Evolutionary conservation across 2,888 invertebrate genomes (phyloP).

Genomic region (Deilephila porcellus): DNA sequence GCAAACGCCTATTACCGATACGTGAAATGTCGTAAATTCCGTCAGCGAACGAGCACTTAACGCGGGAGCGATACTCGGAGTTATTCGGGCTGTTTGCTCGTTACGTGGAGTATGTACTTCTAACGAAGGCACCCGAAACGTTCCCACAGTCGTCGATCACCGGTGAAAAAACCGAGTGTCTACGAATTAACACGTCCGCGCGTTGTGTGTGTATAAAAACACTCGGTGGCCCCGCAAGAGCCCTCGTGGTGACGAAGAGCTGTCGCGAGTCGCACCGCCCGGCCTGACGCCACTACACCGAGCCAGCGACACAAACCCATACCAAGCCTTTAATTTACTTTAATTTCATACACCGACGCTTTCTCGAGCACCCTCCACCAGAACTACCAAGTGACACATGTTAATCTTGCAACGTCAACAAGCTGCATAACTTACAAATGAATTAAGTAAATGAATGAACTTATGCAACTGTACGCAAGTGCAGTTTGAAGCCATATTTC

Average conservation of each 20-base stretch:
- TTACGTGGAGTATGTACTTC: slow-evolving; percentile 79
- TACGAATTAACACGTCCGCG: slow-evolving; percentile 84
- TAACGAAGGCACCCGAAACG: slow-evolving; percentile 80
- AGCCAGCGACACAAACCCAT: slow-evolving; percentile 74
- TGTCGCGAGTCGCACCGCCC: slow-evolving; percentile 57
- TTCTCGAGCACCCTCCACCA: slow-evolving; percentile 51
- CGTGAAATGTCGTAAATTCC: slow-evolving; percentile 78
- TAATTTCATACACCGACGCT: slow-evolving; percentile 65
- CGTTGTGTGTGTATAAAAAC: slow-evolving; percentile 82
- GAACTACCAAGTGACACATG: slow-evolving; percentile 11
- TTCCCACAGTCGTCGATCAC: slow-evolving; percentile 84
- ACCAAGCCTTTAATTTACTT: slow-evolving; percentile 76
- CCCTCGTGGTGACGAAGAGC: slow-evolving; percentile 79
- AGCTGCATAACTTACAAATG: slow-evolving; percentile 4
- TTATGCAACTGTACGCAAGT: slow-evolving; percentile 3
- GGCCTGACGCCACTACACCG: slow-evolving; percentile 60
- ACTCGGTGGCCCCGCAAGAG: slow-evolving; percentile 77
- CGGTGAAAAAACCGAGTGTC: slow-evolving; percentile 81
- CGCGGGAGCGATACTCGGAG: slow-evolving; percentile 76
- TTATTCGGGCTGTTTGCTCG: slow-evolving; percentile 80
- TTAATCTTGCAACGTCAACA: slow-evolving; percentile 16
- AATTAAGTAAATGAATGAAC: slow-evolving; percentile 13
- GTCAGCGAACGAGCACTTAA: slow-evolving; percentile 74
- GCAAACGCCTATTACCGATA: slow-evolving; percentile 65
- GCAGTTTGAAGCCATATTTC: slow-evolving; percentile 33